Evolutionary conservation across 1,140 invertebrate species (phyloP), one percentile per base, ranked within the genome.

Genomic region (Ooceraea biroi): DNA sequence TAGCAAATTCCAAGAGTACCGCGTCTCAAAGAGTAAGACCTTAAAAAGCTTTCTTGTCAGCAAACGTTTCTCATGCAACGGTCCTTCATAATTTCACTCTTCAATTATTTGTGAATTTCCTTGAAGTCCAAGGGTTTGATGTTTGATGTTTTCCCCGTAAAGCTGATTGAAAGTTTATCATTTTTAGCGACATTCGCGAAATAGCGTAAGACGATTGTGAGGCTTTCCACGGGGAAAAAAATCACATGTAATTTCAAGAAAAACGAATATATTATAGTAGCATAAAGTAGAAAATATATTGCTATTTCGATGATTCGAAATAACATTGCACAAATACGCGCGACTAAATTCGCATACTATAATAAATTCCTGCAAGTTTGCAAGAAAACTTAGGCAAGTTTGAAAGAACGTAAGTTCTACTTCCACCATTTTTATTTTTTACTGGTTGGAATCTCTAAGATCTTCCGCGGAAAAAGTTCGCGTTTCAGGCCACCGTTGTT

Each of bases 101-200:
- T 52, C 46, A 68, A 86, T 88, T 84, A 82, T 88, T 84, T 71
- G 50, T 7, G 50, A 86, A 11, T 66, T 65, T 7, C 10, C 57
- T 55, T 27, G 12, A 69, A 58, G 65, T 25, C 46, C 30, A 27
- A 68, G 44, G 58, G 55, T 36, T 68, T 74, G 36, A 61, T 74
- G 85, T 83, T 83, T 72, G 66, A 84, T 52, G 46, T 41, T 52
- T 44, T 30, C n/a, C 14, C 8, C 17, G 36, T 36, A 44, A 84
- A 83, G 46, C 80, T 87, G 85, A 87, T 87, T 86, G 73, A 84
- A 72, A 83, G 85, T 69, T 88, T 87, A 44, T 36, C 27, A 44
- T 61, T 84, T 88, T 78, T 61, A 68, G 41, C 17, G 10, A 76
- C 48, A 36, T 25, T 66, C 41, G 44, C n/a, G 48, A 41, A 65